phyloP scores from a whole-genome alignment of 2,113 vertebrate species.

The Zootoca vivipara region DNA sequence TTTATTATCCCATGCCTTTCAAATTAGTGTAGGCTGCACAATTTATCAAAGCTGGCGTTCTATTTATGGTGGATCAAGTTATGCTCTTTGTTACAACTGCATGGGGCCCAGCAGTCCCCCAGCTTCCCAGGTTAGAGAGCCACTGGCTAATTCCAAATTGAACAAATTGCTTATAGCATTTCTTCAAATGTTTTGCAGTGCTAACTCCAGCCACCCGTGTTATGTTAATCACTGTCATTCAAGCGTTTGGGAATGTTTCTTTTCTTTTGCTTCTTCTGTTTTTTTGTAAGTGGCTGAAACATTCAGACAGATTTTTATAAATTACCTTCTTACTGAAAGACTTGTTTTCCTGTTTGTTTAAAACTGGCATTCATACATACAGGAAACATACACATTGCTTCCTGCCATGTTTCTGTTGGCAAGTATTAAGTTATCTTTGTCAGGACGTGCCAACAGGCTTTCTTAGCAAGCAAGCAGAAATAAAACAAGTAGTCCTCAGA shows the following conservation, averaged over 20 bases:
- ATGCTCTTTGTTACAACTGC: conserved; percentile 39
- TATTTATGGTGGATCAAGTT: conserved; percentile 49
- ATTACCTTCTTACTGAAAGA: conserved; percentile 62
- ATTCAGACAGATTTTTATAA: conserved; percentile 64
- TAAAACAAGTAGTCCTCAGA: conserved; percentile 72
- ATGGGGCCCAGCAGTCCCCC: conserved; percentile 27
- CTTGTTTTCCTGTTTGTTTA: conserved; percentile 77
- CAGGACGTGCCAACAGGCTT: conserved; percentile 76
- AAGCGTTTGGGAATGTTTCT: conserved; percentile 50
- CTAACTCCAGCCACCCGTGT: conserved; percentile 5
- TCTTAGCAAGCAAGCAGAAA: conserved; percentile 71
- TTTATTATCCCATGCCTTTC: conserved; percentile 5
- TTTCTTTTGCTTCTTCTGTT: conserved; percentile 18
- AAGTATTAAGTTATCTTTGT: conserved; percentile 70
- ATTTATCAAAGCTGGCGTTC: conserved; percentile 39
- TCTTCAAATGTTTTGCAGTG: conserved; percentile 20
- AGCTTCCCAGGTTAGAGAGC: conserved; percentile 42
- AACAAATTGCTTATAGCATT: conserved; percentile 52
- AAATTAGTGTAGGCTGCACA: conserved; percentile 38
- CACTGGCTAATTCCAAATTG: conserved; percentile 50
- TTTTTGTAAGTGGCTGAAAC: conserved; percentile 50
- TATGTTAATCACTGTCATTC: conserved; percentile 50
- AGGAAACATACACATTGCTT: conserved; percentile 70
- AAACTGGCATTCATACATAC: conserved; percentile 66
- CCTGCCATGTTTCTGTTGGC: conserved; percentile 81